Evolutionary conservation across 2,797 vertebrate species (phyloP), one percentile per base, ranked within the genome.

Genomic region (Gymnoscopelus microlampas): DNA sequence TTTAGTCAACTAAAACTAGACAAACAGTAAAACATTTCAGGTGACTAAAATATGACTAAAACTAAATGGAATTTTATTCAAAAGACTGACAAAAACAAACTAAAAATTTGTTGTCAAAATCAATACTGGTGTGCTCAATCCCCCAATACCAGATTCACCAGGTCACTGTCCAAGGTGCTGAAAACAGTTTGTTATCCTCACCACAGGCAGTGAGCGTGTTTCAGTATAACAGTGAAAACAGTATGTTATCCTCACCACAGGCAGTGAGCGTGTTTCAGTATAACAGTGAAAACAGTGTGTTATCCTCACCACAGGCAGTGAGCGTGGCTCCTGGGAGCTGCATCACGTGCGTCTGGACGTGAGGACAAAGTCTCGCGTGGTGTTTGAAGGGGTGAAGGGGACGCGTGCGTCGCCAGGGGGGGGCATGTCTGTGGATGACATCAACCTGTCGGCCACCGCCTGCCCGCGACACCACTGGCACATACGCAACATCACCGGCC

Each of bases 351-450:
- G 93, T 13, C 62, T 98, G 81, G 78, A 89, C 0, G 76, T 87
- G 54, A 85, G 73, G 0, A 81, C 23, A 35, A 96, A 95, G 89
- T 96, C 95, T 80, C 86, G 94, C 23, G 87, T 97, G 60, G 82
- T 93, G 14, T 97, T 97, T 82, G 85, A 94, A 91, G 96, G 94
- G 0, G 9, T 89, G 64, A 94, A 83, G 84, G 94, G 95, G 61
- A 54, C 12, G 0, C 81, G 73, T 0, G 13, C 14, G 0, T 94
- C 95, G 0, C 57, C 48, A 0, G 95, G 26, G 26, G 87, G 96
- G 51, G 96, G 96, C n/a, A 90, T 98, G 58, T 96, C 97, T 23
- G 72, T 97, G 49, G 96, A 97, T 0, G 96, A 98, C 80, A 94
- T 98, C 72, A 98, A 96, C 84, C 90, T 97, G 60, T 96, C 95